phyloP scores from a whole-genome alignment of 2,888 invertebrate species.

The Synanthedon vespiformis region DNA sequence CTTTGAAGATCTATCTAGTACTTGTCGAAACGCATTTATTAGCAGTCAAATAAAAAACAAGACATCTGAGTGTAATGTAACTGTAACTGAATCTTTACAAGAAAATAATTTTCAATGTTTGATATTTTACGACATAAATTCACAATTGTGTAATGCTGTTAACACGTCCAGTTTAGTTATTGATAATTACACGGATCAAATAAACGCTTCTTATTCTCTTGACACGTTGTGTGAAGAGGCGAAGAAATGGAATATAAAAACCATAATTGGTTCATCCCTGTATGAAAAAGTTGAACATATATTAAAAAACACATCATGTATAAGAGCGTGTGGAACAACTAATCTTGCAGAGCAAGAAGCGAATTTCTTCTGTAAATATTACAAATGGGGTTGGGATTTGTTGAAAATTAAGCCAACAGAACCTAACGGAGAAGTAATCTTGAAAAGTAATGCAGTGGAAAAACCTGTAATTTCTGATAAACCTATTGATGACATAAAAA shows the following conservation, averaged over 20 bases:
- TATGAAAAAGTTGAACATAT: constrained; percentile 23
- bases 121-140: constrained; percentile 52
- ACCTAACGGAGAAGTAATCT: not conserved
- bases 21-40: constrained; percentile 37
- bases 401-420: constrained; percentile 14
- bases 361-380: constrained; percentile 52
- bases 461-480: constrained; percentile 7
- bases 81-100: constrained; percentile 16
- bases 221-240: constrained; percentile 29
- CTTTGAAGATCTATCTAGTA: constrained; percentile 21
- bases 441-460: not conserved
- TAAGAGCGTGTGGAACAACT: constrained; percentile 33
- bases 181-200: constrained; percentile 21
- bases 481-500: not conserved
- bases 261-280: constrained; percentile 17
- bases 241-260: constrained; percentile 33
- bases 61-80: constrained; percentile 26
- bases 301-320: constrained; percentile 25
- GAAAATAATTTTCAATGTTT: constrained; percentile 38
- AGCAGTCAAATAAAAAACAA: constrained; percentile 25
- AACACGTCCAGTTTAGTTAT: constrained; percentile 19
- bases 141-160: constrained; percentile 35
- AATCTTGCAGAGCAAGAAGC: constrained; percentile 28
- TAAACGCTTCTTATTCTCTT: constrained; percentile 27
- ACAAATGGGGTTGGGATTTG: constrained; percentile 37